phyloP scores from a whole-genome alignment of 1,140 invertebrate species.

The Cyrtorhinus lividipennis region DNA sequence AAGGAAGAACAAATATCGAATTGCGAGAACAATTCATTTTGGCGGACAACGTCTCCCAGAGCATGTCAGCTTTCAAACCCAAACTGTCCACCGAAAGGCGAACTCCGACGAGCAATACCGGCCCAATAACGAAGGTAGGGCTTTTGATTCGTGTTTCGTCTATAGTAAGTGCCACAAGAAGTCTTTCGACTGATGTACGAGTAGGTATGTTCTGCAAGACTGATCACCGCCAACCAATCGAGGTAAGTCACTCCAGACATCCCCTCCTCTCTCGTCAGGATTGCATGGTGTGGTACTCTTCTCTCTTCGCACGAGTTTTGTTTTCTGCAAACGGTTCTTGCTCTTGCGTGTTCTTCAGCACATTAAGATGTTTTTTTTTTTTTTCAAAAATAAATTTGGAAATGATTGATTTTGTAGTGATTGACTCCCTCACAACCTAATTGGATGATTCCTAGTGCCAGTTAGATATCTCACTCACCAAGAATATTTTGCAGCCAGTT shows the following conservation, averaged over 20 bases:
- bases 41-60: constrained; percentile 92
- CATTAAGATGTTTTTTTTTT: too few species aligned
- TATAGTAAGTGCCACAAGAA: not conserved
- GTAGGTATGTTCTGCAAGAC: not conserved
- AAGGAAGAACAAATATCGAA: constrained; percentile 98
- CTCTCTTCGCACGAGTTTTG: not conserved
- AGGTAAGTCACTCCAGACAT: too few species aligned
- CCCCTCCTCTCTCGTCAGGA: not conserved
- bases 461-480: too few species aligned
- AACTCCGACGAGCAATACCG: constrained; percentile 45
- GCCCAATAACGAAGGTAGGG: constrained; percentile 85
- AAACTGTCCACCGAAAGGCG: constrained; percentile 59
- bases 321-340: not conserved
- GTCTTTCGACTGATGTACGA: not conserved
- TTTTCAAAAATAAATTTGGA: too few species aligned
- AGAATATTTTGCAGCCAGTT: too few species aligned
- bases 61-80: constrained; percentile 89
- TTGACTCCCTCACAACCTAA: too few species aligned
- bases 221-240: too few species aligned
- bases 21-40: constrained; percentile 96
- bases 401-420: too few species aligned
- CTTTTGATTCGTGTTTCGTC: not conserved
- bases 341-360: too few species aligned
- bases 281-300: not conserved
- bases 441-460: too few species aligned